phyloP scores from a whole-genome alignment of 1,140 invertebrate species.

The Arctopsyche grandis region DNA sequence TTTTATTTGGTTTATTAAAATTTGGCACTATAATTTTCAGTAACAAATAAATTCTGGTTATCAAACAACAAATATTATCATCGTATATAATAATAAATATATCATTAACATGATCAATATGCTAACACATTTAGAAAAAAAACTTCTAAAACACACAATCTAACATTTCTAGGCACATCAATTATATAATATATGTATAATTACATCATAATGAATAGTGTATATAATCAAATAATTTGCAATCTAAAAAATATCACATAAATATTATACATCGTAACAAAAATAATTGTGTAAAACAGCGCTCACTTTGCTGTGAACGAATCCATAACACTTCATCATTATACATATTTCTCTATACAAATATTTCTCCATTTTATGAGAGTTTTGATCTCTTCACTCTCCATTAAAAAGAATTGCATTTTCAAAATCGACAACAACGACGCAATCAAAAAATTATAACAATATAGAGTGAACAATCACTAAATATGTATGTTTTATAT shows the following conservation, averaged over 20 bases:
- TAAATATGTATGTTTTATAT: slow-evolving; percentile 1
- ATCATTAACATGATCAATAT: neutral
- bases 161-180: slow-evolving; percentile 32
- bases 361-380: neutral
- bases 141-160: slow-evolving; percentile 23
- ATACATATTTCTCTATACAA: neutral
- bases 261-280: slow-evolving; percentile 11
- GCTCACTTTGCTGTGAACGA: neutral
- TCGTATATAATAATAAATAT: slow-evolving; percentile 4
- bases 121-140: neutral
- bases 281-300: slow-evolving; percentile 6
- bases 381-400: neutral
- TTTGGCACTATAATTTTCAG: slow-evolving; percentile 38
- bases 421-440: neutral
- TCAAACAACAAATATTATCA: slow-evolving; percentile 29
- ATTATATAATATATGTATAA: slow-evolving; percentile 15
- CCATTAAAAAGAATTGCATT: slow-evolving; percentile 10
- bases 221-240: neutral
- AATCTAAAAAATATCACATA: slow-evolving; percentile 29
- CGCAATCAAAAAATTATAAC: neutral
- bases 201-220: slow-evolving; percentile 4
- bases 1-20: slow-evolving; percentile 34
- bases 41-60: slow-evolving; percentile 31
- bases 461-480: neutral
- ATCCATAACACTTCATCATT: neutral